Percentiles rank a stretch among this genome's conserved stretches.
phyloP scores from a whole-genome alignment of 2,113 vertebrate genomes.

The Bos taurus region ARS-UCD2.0 NC_037346.1:6975001-6975500 shows the following conservation, averaged over 20 bases:
- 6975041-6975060: not conserved
- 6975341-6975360: not conserved
- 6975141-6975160: not conserved
- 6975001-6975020: not conserved
- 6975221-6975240: not conserved
- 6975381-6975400: not conserved
- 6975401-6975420: not conserved
- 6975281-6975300: not conserved
- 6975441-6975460: not conserved
- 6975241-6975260: not conserved
- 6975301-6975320: not conserved
- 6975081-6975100: not conserved
- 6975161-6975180: not conserved
- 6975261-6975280: not conserved
- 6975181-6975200: not conserved
- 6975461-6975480: not conserved
- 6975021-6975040: not conserved
- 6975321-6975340: not conserved
- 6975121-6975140: not conserved
- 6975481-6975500: not conserved
- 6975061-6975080: not conserved
- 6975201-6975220: not conserved
- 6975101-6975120: not conserved
- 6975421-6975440: not conserved
- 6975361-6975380: not conserved